phyloP scores from a whole-genome alignment of 2,888 invertebrate species.

The Epinotia nisella region DNA sequence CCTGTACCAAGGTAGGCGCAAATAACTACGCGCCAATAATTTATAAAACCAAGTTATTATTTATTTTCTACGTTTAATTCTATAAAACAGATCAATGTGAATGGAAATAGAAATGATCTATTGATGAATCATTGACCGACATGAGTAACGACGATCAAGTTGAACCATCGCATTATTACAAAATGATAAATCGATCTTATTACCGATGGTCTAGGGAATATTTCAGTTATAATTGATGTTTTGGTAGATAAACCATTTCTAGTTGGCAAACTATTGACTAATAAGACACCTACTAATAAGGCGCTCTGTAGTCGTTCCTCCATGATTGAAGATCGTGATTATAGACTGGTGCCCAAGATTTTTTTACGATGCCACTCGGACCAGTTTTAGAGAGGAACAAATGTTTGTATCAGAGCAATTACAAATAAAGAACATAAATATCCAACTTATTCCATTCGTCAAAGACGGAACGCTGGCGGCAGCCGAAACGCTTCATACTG shows the following conservation, averaged over 20 bases:
- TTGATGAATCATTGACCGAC: not conserved
- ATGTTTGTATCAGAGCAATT: too few species aligned
- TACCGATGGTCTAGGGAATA: not conserved
- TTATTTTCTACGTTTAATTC: not conserved
- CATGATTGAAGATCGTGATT: not conserved
- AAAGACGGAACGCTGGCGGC: too few species aligned
- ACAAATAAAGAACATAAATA: too few species aligned
- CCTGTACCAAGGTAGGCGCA: too few species aligned
- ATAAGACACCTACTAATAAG: constrained; percentile 58
- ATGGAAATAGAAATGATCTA: not conserved
- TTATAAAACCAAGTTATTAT: not conserved
- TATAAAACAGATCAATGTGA: not conserved
- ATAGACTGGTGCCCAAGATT: too few species aligned
- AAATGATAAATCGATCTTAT: not conserved
- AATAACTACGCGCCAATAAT: not conserved
- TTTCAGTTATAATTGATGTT: not conserved
- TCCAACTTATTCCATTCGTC: too few species aligned
- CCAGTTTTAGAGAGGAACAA: too few species aligned
- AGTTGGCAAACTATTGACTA: constrained; percentile 49
- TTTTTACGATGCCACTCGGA: too few species aligned
- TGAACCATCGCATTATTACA: not conserved
- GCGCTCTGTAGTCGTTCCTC: constrained; percentile 20
- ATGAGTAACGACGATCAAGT: not conserved
- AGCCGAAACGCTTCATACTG: too few species aligned
- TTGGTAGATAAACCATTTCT: not conserved